These are phyloP conservation scores for Drosophila emarginata DNA, from an alignment of 2,888 invertebrate species.

Conservation along the genomic window DNA sequence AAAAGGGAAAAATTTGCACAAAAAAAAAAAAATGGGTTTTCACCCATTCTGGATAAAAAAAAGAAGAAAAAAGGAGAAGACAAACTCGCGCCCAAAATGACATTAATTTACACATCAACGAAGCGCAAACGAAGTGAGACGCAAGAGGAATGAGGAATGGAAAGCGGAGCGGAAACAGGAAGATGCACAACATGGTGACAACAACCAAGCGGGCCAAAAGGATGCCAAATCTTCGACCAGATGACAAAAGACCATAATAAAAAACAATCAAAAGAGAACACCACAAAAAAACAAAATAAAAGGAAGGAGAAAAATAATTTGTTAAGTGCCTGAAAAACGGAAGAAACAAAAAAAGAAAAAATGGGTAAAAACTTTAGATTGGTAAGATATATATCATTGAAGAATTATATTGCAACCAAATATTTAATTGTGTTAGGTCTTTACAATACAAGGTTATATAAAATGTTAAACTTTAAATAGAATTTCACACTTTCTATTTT, in stretches of 20 bases:
- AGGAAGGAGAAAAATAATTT: conserved; percentile 43
- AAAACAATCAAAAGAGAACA: conserved; percentile 50
- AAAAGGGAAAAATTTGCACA: background rate
- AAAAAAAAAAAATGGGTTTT: conserved; percentile 6
- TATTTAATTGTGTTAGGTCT: background rate
- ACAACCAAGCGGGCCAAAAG: conserved; percentile 48
- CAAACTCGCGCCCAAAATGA: conserved; percentile 68
- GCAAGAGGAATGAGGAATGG: background rate
- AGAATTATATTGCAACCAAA: too few species aligned
- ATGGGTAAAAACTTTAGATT: background rate
- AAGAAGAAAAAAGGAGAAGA: conserved; percentile 33
- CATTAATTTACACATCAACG: conserved; percentile 78
- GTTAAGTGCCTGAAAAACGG: conserved; percentile 42
- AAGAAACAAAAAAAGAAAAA: background rate
- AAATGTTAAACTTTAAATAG: too few species aligned
- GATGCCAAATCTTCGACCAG: conserved; percentile 35
- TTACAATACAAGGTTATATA: background rate
- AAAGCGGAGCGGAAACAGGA: conserved; percentile 46
- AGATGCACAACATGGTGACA: conserved; percentile 43
- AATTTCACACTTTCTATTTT: too few species aligned
- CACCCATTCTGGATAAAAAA: conserved; percentile 1
- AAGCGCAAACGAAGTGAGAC: conserved; percentile 47
- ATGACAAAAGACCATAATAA: conserved; percentile 64
- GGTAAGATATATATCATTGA: background rate
- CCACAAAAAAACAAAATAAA: conserved; percentile 36